phyloP scores from a whole-genome alignment of 2,797 vertebrate genomes.

The Acipenser transmontanus region DNA sequence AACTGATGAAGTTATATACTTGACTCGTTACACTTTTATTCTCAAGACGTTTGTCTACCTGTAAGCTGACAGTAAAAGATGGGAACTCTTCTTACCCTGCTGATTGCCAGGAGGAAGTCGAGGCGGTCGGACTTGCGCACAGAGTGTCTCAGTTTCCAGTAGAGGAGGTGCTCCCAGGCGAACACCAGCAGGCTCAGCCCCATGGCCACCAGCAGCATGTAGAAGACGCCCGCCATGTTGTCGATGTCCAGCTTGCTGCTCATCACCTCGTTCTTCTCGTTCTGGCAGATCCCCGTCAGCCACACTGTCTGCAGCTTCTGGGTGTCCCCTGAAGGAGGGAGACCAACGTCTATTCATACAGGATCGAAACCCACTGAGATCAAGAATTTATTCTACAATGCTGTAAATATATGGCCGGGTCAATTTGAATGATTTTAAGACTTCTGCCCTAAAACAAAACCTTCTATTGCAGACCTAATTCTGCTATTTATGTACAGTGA shows the following conservation, averaged over 20 bases:
- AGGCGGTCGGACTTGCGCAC: slow-evolving; percentile 74
- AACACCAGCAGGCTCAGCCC: slow-evolving; percentile 94
- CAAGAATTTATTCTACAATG: no score
- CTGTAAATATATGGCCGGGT: no score
- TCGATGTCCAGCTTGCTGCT: slow-evolving; percentile 97
- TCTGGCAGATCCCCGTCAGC: slow-evolving; percentile 96
- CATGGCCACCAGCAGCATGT: slow-evolving; percentile 98
- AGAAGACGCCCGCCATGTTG: slow-evolving; percentile 98
- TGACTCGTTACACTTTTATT: no score
- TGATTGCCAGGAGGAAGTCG: slow-evolving; percentile 87
- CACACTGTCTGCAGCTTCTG: slow-evolving; percentile 94
- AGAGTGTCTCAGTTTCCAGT: slow-evolving; percentile 88
- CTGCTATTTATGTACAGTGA: no score
- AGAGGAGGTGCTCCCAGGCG: slow-evolving; percentile 92
- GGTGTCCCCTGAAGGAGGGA: slow-evolving; percentile 72
- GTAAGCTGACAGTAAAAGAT: slow-evolving; percentile 5
- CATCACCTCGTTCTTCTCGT: slow-evolving; percentile 98
- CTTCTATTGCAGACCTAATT: background rate
- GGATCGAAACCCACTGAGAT: no score
- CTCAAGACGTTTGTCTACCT: no score
- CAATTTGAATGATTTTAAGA: background rate
- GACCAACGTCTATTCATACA: no score
- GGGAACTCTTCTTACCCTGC: slow-evolving; percentile 70
- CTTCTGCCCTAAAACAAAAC: background rate
- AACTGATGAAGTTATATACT: no score